Evolutionary conservation across 1,140 invertebrate genomes (phyloP).

Genomic region (Streblospio benedicti): DNA sequence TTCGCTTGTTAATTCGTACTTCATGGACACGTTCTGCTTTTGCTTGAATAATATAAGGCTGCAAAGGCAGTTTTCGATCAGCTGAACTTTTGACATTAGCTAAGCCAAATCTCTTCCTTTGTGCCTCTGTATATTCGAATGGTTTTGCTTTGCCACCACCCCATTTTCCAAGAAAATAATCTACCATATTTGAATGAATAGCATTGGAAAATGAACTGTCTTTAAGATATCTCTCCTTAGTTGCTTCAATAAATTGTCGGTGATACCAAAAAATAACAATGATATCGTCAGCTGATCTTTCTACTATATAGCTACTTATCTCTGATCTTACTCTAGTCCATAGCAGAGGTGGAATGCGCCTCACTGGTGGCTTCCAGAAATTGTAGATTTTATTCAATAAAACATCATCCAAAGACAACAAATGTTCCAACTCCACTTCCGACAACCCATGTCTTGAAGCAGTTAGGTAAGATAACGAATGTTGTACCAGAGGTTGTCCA

Average conservation of each 20-base stretch:
- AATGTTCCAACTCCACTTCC: slow-evolving; percentile 16
- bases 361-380: slow-evolving; percentile 11
- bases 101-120: slow-evolving; percentile 64
- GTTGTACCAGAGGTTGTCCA: slow-evolving; percentile 10
- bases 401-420: slow-evolving; percentile 15
- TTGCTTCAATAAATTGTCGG: slow-evolving; percentile 12
- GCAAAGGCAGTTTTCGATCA: slow-evolving; percentile 89
- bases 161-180: slow-evolving; percentile 83
- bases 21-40: slow-evolving; percentile 66
- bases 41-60: slow-evolving; percentile 53
- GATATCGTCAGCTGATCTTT: slow-evolving; percentile 12
- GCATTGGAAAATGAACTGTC: background rate
- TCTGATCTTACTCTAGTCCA: slow-evolving; percentile 1
- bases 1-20: slow-evolving; percentile 53
- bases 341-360: slow-evolving; percentile 14
- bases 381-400: slow-evolving; percentile 12
- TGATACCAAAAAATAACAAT: slow-evolving; percentile 17
- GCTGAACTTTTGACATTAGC: slow-evolving; percentile 59
- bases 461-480: slow-evolving; percentile 14
- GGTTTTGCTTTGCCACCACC: slow-evolving; percentile 80
- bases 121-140: slow-evolving; percentile 94
- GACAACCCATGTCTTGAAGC: slow-evolving; percentile 11
- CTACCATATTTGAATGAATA: slow-evolving; percentile 56
- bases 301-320: slow-evolving; percentile 8
- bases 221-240: slow-evolving; percentile 3